Evolutionary conservation across 2,113 vertebrate genomes (phyloP).

Genomic region (Protomyctophum bolini): DNA sequence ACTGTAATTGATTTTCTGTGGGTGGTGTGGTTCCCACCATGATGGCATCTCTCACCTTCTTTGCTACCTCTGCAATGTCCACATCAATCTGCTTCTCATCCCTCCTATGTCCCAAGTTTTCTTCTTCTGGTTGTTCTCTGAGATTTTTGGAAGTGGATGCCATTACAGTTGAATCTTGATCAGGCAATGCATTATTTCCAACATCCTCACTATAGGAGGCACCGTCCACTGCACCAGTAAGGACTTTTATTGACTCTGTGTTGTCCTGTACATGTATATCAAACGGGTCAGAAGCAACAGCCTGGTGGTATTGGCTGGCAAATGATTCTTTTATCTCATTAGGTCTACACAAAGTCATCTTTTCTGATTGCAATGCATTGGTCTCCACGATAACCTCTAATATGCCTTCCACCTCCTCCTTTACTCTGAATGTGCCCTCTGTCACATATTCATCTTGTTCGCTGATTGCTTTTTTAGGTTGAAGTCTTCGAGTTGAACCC

Average conservation of each 20-base stretch:
- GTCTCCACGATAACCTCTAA: no score
- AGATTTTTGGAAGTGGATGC: background rate
- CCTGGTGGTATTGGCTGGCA: background rate
- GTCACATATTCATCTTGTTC: background rate
- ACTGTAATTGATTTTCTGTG: no score
- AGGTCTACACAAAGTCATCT: no score
- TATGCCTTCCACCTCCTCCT: background rate
- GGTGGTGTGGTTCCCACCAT: no score
- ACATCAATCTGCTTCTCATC: background rate
- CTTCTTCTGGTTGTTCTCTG: background rate
- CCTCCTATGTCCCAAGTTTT: background rate
- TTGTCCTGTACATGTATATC: no score
- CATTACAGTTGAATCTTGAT: background rate
- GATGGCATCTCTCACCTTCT: no score
- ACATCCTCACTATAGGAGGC: no score
- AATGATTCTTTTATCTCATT: background rate
- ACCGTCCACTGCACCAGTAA: no score
- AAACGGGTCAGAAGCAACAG: background rate
- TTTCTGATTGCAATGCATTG: background rate
- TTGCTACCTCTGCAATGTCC: background rate
- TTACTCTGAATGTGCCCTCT: background rate
- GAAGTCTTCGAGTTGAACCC: slow-evolving; percentile 3
- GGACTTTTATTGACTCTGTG: no score
- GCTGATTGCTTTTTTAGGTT: background rate
- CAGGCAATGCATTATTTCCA: no score